phyloP scores from a whole-genome alignment of 2,797 vertebrate species.

The Vireo griseus region DNA sequence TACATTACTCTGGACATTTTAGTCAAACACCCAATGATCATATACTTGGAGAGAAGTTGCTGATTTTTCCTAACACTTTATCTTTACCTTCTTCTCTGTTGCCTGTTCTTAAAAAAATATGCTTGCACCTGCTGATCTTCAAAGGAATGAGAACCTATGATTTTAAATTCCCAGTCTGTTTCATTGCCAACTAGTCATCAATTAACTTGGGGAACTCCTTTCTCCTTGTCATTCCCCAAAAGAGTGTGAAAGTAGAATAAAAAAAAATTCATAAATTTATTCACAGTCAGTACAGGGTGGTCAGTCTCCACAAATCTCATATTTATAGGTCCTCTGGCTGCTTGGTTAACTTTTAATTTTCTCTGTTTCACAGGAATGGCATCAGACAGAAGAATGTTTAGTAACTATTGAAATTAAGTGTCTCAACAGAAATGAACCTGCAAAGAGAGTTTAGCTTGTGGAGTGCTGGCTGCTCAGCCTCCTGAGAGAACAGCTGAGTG shows the following conservation, averaged over 20 bases:
- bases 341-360: not conserved
- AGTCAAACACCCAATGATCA: not conserved
- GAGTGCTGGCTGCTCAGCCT: not conserved
- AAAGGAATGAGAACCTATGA: not conserved
- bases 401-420: not conserved
- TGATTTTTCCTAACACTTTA: not conserved
- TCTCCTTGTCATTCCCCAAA: not conserved
- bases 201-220: not conserved
- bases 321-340: not conserved
- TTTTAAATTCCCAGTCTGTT: not conserved
- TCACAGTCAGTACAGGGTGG: not conserved
- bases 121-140: not conserved
- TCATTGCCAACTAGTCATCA: not conserved
- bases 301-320: not conserved
- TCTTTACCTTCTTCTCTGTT: not conserved
- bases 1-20: not conserved
- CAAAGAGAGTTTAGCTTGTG: not conserved
- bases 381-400: constrained; percentile 6
- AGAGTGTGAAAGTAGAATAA: not conserved
- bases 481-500: not conserved
- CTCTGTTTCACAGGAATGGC: not conserved
- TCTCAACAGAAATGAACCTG: not conserved
- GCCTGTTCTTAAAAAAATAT: not conserved
- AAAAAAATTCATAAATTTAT: not conserved
- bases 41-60: not conserved